Evolutionary conservation across 2,797 vertebrate species (phyloP), one percentile per base, ranked within the genome.

Genomic region (Sebastes glaucus): DNA sequence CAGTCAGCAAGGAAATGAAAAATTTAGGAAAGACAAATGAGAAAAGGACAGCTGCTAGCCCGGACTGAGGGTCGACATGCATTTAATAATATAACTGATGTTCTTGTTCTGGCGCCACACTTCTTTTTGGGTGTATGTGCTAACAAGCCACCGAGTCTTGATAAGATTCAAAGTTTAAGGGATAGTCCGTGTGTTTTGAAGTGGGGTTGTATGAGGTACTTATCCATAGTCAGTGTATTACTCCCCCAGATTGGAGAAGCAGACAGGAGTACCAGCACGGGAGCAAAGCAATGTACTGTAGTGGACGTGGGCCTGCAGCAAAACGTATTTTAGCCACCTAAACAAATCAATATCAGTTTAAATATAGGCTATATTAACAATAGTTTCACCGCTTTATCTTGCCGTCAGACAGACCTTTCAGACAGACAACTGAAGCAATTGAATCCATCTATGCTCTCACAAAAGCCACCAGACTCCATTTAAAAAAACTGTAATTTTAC

Each of bases 61-160:
- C 11, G 11, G 33, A 46, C 30, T 52, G 70, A 76, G 57, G 42
- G 18, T 20, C 30, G 46, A 63, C 67, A 65, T 6, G 27, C 18
- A 46, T 14, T 25, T 30, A 69, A 64, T 63, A 67, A 79, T 49
- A 33, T n/a, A 20, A 52, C 60, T 32, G 35, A 74, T 64, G 46
- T 33, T 65, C 55, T 52, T 46, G 32, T 33, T 49, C 60, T 32
- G 56, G 35, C 22, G 25, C 42, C 16, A 46, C 16, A 18, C 42
- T 3, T 46, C 42, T 52, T n/a, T 52, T 52, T 9, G 20, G 8
- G 49, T 20, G 20, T 1, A 10, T n/a, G 49, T 14, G 49, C 18
- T 14, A 52, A 52, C 18, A 52, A n/a, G 38, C 38, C 38, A 42
- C 0, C 0, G 38, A 46, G 20, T 52, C 20, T 0, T 52, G 0